Conservation (phyloP, 2,113 vertebrate species). For the Callipepla californica region DNA sequence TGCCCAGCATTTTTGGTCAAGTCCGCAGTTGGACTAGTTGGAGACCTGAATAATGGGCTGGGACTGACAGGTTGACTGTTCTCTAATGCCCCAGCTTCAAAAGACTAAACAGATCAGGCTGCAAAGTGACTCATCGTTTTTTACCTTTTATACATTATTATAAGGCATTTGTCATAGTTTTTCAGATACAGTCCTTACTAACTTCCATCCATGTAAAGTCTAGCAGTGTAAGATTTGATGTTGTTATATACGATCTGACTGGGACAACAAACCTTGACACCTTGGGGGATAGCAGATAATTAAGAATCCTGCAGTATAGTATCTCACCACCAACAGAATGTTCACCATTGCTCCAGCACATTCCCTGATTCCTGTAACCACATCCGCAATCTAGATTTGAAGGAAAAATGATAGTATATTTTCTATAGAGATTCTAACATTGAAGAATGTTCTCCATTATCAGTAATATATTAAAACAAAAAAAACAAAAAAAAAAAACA, state of each 20-base stretch:
- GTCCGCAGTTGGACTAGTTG: neutral
- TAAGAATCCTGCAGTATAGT: neutral
- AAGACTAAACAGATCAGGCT: no score
- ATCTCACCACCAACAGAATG: accelerated
- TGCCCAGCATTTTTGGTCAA: neutral
- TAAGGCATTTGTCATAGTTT: neutral
- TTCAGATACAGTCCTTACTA: neutral
- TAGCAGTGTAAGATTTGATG: neutral
- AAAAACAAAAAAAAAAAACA: neutral
- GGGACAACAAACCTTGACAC: neutral
- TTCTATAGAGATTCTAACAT: neutral
- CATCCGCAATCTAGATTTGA: neutral
- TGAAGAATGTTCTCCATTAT: neutral
- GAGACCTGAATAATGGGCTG: neutral
- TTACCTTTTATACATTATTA: neutral
- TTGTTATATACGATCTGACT: neutral
- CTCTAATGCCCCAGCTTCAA: neutral
- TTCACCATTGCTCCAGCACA: neutral
- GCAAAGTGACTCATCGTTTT: neutral
- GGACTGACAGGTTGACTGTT: neutral
- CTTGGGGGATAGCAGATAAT: neutral
- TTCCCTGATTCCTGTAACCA: neutral
- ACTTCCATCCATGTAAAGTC: neutral
- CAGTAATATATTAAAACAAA: neutral
- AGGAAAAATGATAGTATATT: neutral